phyloP scores from a whole-genome alignment of 2,797 vertebrate species.

The Neopelma chrysocephalum region DNA sequence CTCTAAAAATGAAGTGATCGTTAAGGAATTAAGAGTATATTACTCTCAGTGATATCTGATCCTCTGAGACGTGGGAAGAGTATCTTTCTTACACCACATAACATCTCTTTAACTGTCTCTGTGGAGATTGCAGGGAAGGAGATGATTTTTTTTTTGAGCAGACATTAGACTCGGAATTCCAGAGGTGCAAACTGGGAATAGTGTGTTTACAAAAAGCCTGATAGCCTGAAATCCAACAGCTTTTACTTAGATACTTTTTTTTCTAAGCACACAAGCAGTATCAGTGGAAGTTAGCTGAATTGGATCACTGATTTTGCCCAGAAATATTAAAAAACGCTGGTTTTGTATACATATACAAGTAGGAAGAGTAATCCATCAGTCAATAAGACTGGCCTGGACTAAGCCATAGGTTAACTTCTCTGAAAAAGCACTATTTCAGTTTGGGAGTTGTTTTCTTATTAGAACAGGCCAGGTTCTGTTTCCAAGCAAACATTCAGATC shows the following conservation, averaged over 20 bases:
- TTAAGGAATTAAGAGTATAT: constrained; percentile 61
- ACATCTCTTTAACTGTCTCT: neutral
- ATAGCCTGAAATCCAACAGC: constrained; percentile 20
- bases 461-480: neutral
- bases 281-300: neutral
- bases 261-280: neutral
- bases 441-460: neutral
- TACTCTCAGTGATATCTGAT: constrained; percentile 16
- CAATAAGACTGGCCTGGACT: neutral
- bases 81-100: neutral
- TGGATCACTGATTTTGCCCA: neutral
- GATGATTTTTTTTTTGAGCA: neutral
- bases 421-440: neutral
- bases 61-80: constrained; percentile 36
- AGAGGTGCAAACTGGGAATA: constrained; percentile 28
- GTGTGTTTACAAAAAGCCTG: neutral
- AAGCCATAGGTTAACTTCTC: neutral
- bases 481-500: neutral
- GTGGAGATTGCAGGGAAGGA: neutral
- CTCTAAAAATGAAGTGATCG: constrained; percentile 37
- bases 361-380: constrained; percentile 18
- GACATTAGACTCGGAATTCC: constrained; percentile 24
- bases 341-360: neutral
- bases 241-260: neutral
- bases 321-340: neutral